A percentile compares a stretch with the other conserved stretches of the same genome.
phyloP scores from a whole-genome alignment of 2,113 vertebrate genomes.

The Octodon degus region DNA sequence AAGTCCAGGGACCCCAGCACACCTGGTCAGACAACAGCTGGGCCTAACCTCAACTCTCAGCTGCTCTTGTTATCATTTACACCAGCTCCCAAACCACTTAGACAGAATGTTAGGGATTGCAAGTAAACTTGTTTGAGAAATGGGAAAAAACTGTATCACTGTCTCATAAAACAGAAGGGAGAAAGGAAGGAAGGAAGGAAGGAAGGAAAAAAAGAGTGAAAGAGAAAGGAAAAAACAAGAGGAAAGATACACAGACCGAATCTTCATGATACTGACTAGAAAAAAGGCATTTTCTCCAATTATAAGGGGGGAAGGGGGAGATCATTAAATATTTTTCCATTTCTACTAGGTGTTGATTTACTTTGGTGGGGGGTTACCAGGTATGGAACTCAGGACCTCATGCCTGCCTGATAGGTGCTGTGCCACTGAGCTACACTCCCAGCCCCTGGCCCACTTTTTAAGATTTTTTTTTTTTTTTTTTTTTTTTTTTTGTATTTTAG shows the following conservation, averaged over 20 bases:
- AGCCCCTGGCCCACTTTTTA: too few species aligned
- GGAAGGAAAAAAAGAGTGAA: background rate
- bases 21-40: conserved; percentile 66
- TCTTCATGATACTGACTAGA: background rate
- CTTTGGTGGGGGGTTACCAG: background rate
- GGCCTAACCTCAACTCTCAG: conserved; percentile 47
- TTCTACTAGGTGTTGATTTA: background rate
- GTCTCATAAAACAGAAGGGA: background rate
- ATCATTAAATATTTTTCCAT: background rate
- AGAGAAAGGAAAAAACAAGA: background rate
- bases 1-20: conserved; percentile 60
- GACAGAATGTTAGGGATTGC: conserved; percentile 26
- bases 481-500: too few species aligned
- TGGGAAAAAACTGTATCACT: background rate
- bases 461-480: too few species aligned
- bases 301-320: background rate
- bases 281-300: conserved; percentile 33
- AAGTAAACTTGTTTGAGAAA: conserved; percentile 55
- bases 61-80: background rate
- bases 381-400: too few species aligned
- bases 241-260: background rate
- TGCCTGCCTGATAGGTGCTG: too few species aligned
- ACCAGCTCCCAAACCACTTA: conserved; percentile 33
- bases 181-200: background rate
- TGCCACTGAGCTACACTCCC: too few species aligned